Conservation (phyloP, 2,888 invertebrate species). For the Philhelius pedissequus region DNA sequence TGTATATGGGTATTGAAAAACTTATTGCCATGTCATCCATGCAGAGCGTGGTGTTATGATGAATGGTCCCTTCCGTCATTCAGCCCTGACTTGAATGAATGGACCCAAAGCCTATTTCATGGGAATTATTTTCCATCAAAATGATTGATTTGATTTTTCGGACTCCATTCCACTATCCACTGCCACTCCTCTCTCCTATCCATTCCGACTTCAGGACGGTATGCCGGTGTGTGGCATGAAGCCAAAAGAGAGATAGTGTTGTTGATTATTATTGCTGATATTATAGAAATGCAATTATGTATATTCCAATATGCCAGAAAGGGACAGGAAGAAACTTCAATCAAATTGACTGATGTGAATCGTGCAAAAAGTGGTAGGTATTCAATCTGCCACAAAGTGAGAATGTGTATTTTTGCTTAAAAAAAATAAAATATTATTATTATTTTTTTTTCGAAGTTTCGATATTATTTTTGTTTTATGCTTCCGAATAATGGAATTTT, state of each 20-base stretch:
- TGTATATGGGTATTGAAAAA: neutral
- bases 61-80: constrained; percentile 24
- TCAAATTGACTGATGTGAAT: constrained; percentile 52
- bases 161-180: constrained; percentile 17
- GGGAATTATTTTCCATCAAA: constrained; percentile 65
- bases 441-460: neutral
- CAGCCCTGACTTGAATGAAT: constrained; percentile 15
- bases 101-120: constrained; percentile 60
- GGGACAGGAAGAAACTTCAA: constrained; percentile 21
- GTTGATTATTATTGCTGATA: constrained; percentile 53
- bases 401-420: neutral
- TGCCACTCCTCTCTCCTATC: neutral
- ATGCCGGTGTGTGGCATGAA: neutral
- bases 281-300: constrained; percentile 64
- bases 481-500: constrained; percentile 13
- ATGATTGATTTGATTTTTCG: constrained; percentile 66
- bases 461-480: neutral
- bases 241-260: constrained; percentile 6
- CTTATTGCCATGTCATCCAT: constrained; percentile 12
- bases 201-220: neutral
- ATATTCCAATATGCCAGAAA: neutral
- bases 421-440: constrained; percentile 11
- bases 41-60: constrained; percentile 11
- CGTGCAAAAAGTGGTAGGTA: neutral
- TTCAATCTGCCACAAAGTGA: constrained; percentile 13